These are phyloP conservation scores for Stigmatopora argus DNA, from an alignment of 2,113 vertebrate genomes.

Conservation along the genomic window DNA sequence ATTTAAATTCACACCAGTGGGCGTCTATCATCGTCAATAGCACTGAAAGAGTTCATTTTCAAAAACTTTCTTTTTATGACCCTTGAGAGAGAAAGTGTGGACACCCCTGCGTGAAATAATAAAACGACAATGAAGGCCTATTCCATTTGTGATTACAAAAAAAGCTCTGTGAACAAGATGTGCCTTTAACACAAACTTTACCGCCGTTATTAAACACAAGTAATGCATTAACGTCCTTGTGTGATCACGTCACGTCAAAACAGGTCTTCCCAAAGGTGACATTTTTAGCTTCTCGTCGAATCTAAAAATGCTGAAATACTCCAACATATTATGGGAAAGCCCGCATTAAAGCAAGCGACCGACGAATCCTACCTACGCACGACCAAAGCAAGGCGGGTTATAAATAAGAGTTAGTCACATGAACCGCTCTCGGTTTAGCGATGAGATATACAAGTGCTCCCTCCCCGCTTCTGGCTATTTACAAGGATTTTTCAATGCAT, in stretches of 20 bases:
- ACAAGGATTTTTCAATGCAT: constrained; percentile 2
- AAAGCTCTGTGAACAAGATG: constrained; percentile 46
- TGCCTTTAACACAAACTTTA: constrained; percentile 27
- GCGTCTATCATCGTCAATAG: too few relatives aligned
- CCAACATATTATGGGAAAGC: not conserved
- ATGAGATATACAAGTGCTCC: constrained; percentile 3
- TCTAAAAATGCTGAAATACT: not conserved
- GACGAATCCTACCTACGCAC: not conserved
- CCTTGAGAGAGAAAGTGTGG: not conserved
- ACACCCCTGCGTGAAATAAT: not conserved
- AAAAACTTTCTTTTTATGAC: not conserved
- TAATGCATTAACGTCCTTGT: not conserved
- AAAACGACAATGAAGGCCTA: constrained; percentile 38
- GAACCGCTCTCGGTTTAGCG: not conserved
- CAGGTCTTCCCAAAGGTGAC: not conserved
- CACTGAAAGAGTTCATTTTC: too few relatives aligned
- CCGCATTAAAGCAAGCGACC: not conserved
- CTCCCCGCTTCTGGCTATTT: constrained; percentile 10
- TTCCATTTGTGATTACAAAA: constrained; percentile 18
- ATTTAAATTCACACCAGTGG: too few relatives aligned
- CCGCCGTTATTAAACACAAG: constrained; percentile 37
- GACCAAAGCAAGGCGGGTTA: constrained; percentile 2
- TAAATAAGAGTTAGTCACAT: constrained; percentile 9
- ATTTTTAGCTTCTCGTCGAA: not conserved
- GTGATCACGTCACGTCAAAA: not conserved